Base-by-base conservation (phyloP, 2,797 vertebrate genomes). In the Epinephelus awoara region DNA sequence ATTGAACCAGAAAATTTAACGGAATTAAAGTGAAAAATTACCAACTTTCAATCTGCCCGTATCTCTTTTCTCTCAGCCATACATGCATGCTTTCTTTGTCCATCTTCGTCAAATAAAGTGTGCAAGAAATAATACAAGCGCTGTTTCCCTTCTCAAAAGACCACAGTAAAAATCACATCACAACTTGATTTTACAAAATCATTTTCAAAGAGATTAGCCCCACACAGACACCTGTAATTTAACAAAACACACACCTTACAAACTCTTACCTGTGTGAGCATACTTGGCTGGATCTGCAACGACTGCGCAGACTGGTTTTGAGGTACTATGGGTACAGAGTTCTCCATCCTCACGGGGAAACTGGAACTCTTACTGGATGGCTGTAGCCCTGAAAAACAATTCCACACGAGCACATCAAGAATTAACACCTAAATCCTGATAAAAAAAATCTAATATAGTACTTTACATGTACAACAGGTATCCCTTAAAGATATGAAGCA, bases 321-420 rank as follows among this genome's bases (percentile, higher is more conserved):
- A 84, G 98, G 97, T 71, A 99, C 97, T 65, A 99, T 95, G 1
- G 98, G 97, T 79, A 98, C 96, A 38, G 96, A 96, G 75, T 95
- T 99, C 86, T 99, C 98, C 97, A 99, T 97, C 88, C 98, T 95
- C 79, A 99, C 96, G 2, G 98, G 97, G 92, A 97, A 99, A 76
- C 96, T 96, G 87, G 98, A 98, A 86, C 96, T 96, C 83, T 99
- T 99, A 74, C 93, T 95, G 74, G 97, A 96, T 81, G 98, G 94
- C 93, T 99, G 97, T 69, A 99, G 96, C 86, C 98, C 98, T 92
- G 82, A 76, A 83, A 72, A 85, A 87, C 8, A 85, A 61, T 25
- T 1, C 9, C 15, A 79, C 47, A 72, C 12, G 54, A 18, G 17
- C 2, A 23, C 9, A n/a, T 27, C 15, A 13, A 44, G 27, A 34